phyloP scores from a whole-genome alignment of 2,888 invertebrate genomes.

The Euproctis similis region DNA sequence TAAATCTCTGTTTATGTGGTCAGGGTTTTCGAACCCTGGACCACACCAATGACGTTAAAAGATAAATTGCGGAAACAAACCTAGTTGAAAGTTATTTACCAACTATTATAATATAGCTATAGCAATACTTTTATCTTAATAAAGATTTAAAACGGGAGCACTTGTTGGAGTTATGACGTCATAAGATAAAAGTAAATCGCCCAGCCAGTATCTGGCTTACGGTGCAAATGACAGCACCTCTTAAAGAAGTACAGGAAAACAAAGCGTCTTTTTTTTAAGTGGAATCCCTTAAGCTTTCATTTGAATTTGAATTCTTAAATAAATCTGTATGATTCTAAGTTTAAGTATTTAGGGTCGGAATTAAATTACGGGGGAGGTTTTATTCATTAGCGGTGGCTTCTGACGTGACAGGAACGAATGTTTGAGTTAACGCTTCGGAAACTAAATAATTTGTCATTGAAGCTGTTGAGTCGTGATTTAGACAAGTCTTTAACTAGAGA shows the following conservation, averaged over 20 bases:
- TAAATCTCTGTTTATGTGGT: too few relatives aligned
- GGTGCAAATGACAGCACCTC: constrained; percentile 23
- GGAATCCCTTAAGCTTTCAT: constrained; percentile 4
- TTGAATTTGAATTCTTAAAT: constrained; percentile 7
- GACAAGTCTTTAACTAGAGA: constrained; percentile 23
- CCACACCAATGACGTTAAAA: too few relatives aligned
- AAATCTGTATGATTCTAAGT: constrained; percentile 3
- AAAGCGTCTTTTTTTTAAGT: constrained; percentile 6
- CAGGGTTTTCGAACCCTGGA: too few relatives aligned
- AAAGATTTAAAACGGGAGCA: too few relatives aligned
- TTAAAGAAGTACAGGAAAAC: constrained; percentile 12
- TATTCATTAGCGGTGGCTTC: constrained; percentile 4
- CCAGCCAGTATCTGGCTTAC: constrained; percentile 13
- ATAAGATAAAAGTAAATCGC: constrained; percentile 1
- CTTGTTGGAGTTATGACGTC: too few relatives aligned
- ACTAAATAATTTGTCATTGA: constrained; percentile 26
- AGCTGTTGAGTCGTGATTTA: constrained; percentile 16
- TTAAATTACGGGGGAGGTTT: constrained; percentile 2
- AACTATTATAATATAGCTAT: too few relatives aligned
- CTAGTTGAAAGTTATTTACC: too few relatives aligned
- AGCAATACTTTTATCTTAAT: too few relatives aligned
- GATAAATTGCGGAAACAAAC: too few relatives aligned
- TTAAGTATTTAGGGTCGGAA: constrained; percentile 3
- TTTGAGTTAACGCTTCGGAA: constrained; percentile 3
- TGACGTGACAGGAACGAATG: constrained; percentile 13